phyloP scores from a whole-genome alignment of 2,888 invertebrate species.

The Charanyca ferruginea region DNA sequence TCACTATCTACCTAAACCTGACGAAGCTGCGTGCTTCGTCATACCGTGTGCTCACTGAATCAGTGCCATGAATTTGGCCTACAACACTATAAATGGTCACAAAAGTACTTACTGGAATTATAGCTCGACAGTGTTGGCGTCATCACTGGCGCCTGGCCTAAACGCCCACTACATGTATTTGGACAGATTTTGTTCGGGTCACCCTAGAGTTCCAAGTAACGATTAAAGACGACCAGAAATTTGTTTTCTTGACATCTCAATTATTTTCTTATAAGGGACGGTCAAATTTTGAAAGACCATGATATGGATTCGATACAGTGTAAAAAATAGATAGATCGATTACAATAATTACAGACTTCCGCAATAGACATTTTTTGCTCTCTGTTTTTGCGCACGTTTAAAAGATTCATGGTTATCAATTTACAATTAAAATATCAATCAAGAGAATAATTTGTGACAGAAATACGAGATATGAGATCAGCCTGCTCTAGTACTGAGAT shows the following conservation, averaged over 20 bases:
- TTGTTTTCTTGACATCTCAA: background rate
- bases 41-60: slow-evolving; percentile 55
- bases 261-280: slow-evolving; percentile 4
- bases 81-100: slow-evolving; percentile 62
- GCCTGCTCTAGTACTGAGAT: slow-evolving; percentile 62
- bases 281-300: slow-evolving; percentile 32
- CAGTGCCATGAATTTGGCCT: slow-evolving; percentile 50
- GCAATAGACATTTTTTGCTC: slow-evolving; percentile 55
- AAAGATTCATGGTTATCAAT: slow-evolving; percentile 72
- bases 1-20: background rate
- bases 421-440: slow-evolving; percentile 83
- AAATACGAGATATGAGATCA: slow-evolving; percentile 82
- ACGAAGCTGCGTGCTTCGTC: slow-evolving; percentile 25
- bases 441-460: slow-evolving; percentile 78
- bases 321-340: slow-evolving; percentile 49
- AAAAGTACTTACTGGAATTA: slow-evolving; percentile 57
- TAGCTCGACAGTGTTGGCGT: slow-evolving; percentile 53
- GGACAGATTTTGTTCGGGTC: slow-evolving; percentile 10
- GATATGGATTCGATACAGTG: slow-evolving; percentile 40
- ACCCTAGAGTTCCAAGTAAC: slow-evolving; percentile 8
- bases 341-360: slow-evolving; percentile 61
- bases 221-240: slow-evolving; percentile 5
- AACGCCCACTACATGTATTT: slow-evolving; percentile 51
- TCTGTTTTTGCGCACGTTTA: slow-evolving; percentile 54
- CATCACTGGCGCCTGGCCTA: slow-evolving; percentile 51